phyloP scores from a whole-genome alignment of 1,140 invertebrate genomes.

The Acromyrmex charruanus region DNA sequence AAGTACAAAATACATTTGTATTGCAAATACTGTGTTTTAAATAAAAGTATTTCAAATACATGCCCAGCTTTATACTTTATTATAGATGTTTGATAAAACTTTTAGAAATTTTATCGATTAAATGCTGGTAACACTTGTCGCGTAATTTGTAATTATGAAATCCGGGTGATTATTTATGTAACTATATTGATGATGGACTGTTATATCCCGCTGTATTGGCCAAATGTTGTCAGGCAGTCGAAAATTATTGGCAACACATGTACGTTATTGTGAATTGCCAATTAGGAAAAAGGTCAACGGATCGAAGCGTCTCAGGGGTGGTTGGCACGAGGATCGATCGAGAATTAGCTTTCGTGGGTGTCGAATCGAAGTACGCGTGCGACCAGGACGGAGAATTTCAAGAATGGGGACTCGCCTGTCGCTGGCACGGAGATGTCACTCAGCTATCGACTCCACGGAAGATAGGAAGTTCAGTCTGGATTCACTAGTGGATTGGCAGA shows the following conservation, averaged over 20 bases:
- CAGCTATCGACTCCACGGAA: constrained; percentile 85
- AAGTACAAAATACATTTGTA: no score
- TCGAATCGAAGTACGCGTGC: constrained; percentile 29
- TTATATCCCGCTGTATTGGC: background rate
- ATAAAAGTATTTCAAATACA: no score
- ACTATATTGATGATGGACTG: background rate
- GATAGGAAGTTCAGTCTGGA: constrained; percentile 66
- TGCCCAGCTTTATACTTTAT: no score
- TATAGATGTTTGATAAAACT: background rate
- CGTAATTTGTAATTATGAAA: background rate
- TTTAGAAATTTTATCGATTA: background rate
- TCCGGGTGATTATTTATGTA: background rate
- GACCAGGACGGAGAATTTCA: constrained; percentile 76
- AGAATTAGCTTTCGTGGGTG: constrained; percentile 50
- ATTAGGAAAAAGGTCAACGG: constrained; percentile 3
- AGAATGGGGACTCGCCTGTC: constrained; percentile 84
- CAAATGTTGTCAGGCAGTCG: background rate
- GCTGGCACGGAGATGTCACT: constrained; percentile 86
- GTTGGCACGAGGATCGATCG: constrained; percentile 43
- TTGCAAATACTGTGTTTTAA: no score
- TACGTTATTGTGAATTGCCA: background rate
- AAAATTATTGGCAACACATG: background rate
- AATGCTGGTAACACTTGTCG: constrained; percentile 24
- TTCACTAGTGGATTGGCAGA: constrained; percentile 59
- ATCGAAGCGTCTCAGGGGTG: constrained; percentile 25